phyloP scores from a whole-genome alignment of 2,113 vertebrate genomes.

The Embiotoca jacksoni region DNA sequence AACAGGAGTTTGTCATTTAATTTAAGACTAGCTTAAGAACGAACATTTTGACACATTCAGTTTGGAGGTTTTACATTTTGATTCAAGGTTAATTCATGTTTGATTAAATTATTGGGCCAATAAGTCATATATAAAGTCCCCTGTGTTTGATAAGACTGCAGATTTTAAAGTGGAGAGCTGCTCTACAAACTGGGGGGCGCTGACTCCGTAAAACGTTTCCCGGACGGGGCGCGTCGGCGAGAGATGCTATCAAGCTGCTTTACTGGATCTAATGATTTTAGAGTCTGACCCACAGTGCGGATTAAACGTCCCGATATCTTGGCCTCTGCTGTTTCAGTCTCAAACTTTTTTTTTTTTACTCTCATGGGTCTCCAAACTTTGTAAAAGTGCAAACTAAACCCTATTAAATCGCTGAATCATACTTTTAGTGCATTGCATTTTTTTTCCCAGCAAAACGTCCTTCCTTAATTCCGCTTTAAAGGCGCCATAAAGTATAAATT shows the following conservation, averaged over 20 bases:
- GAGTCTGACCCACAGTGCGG: constrained; percentile 5
- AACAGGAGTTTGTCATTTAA: too few relatives aligned
- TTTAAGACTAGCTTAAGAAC: too few relatives aligned
- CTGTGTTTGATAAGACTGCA: too few relatives aligned
- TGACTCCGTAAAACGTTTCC: constrained; percentile 22
- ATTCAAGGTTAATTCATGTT: too few relatives aligned
- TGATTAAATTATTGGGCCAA: too few relatives aligned
- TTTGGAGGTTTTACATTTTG: too few relatives aligned
- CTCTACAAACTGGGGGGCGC: neutral
- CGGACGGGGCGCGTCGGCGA: neutral
- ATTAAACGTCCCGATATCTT: constrained; percentile 6
- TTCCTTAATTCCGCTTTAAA: too few relatives aligned
- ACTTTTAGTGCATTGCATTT: neutral
- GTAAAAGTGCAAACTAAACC: too few relatives aligned
- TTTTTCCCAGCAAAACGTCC: neutral
- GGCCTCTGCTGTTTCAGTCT: neutral
- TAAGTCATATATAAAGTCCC: too few relatives aligned
- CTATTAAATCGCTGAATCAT: neutral
- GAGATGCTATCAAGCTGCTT: constrained; percentile 23
- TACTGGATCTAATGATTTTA: constrained; percentile 30
- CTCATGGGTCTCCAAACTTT: neutral
- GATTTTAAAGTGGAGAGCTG: neutral
- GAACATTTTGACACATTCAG: too few relatives aligned
- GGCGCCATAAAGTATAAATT: too few relatives aligned
- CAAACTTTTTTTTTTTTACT: neutral